phyloP scores from a whole-genome alignment of 2,888 invertebrate species.

The Dendrolimus pini region DNA sequence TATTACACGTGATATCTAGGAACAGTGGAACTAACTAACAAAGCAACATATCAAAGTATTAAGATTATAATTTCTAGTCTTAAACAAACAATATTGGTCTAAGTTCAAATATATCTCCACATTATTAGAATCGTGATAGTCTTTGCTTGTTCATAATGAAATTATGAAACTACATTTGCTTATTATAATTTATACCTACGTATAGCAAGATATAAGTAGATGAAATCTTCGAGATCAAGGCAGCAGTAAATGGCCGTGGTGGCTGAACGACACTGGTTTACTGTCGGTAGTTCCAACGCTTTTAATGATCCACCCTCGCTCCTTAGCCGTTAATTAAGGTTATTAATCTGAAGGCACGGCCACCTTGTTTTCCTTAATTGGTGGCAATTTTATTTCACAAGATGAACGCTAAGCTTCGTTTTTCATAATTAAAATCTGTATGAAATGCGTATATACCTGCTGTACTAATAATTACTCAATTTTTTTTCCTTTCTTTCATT shows the following conservation, averaged over 20 bases:
- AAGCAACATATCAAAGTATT: too few relatives aligned
- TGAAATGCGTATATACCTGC: conserved; percentile 18
- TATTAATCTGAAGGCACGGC: conserved; percentile 67
- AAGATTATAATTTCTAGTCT: too few relatives aligned
- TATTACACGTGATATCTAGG: too few relatives aligned
- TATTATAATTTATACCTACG: too few relatives aligned
- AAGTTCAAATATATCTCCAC: too few relatives aligned
- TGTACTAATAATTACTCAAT: neutral
- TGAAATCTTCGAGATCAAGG: conserved; percentile 4
- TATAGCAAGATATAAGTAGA: neutral
- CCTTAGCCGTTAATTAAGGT: conserved; percentile 67
- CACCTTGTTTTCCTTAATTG: conserved; percentile 71
- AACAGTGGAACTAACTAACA: too few relatives aligned
- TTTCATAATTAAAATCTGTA: conserved; percentile 53
- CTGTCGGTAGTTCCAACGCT: conserved; percentile 33
- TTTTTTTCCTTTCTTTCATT: too few relatives aligned
- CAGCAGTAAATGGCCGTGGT: conserved; percentile 14
- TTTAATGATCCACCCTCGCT: conserved; percentile 51
- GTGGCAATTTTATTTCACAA: conserved; percentile 63
- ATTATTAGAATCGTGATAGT: too few relatives aligned
- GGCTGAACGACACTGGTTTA: conserved; percentile 28
- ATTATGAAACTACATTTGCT: too few relatives aligned
- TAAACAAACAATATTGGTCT: too few relatives aligned
- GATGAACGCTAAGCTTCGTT: conserved; percentile 40
- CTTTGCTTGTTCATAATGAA: too few relatives aligned